Base-by-base conservation (phyloP, 2,888 invertebrate genomes). In the Leptopilina drosophilae region DNA sequence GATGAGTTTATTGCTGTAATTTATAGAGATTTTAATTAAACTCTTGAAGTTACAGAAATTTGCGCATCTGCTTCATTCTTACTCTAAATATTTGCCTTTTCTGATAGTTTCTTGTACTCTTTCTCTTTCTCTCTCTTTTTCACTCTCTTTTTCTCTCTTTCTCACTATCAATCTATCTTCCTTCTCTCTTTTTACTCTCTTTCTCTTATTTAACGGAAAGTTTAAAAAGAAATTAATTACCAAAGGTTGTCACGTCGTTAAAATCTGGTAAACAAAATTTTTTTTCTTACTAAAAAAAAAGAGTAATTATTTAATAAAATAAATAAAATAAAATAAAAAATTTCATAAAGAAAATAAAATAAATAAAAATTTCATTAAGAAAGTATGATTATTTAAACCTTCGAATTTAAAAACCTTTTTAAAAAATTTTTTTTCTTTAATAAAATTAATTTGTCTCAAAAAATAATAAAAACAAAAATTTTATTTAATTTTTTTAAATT, bases 31-130 rank as follows among this genome's bases (percentile, higher is more conserved):
- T 73, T 73, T 73, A 56, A 73, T 73, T 8, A 73, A 73, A 56
- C 33, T 33, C 15, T 73, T n/a, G 14, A 9, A 33, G 33, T 7
- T 26, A n/a, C n/a, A 73, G 65, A 77, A 64, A 79, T 62, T 77
- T 33, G 33, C 73, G 77, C 79, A 66, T 84, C 83, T 80, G 78
- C 81, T 81, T 80, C 79, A 80, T 79, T 82, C 83, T 84, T 84
- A 42, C 85, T 85, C 80, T 69, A 73, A 80, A 85, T 84, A 85
- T 85, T 85, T 81, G 53, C 80, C 77, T 79, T 40, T 67, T 11
- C 33, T 53, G 11, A 62, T 67, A 66, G 53, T 76, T 77, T 77
- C 40, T 81, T 78, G 46, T 53, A n/a, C 42, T 64, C 40, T 9
- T 40, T 26, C 26, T 62, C 64, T 62, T 53, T 64, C 56, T 33